These are phyloP conservation scores for Amazona guildingii DNA, from an alignment of 2,113 vertebrate genomes.

Conservation along the genomic window DNA sequence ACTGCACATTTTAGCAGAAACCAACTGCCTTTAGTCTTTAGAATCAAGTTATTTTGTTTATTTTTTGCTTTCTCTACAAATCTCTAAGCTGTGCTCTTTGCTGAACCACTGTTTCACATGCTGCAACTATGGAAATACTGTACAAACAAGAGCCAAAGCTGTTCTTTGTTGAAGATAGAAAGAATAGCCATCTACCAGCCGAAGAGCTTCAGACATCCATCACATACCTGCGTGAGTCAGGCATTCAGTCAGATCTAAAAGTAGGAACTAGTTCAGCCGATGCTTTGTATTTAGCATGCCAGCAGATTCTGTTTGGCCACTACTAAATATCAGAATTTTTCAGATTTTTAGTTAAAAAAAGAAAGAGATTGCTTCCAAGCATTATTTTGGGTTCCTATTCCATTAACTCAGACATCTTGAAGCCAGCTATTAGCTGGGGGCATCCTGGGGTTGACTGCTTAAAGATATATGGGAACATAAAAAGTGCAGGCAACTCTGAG, in stretches of 20 bases:
- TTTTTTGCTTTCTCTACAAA: background rate
- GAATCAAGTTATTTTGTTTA: background rate
- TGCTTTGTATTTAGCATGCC: background rate
- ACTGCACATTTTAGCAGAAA: background rate
- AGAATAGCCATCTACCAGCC: background rate
- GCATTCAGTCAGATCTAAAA: background rate
- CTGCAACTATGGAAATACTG: background rate
- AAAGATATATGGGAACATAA: background rate
- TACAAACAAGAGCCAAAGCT: background rate
- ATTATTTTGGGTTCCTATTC: background rate
- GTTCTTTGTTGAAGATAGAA: background rate
- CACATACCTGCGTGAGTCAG: background rate
- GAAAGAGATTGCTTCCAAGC: background rate
- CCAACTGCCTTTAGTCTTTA: background rate
- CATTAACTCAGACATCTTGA: background rate
- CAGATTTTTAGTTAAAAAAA: background rate
- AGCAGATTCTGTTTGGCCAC: background rate
- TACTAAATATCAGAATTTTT: background rate
- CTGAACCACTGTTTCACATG: background rate
- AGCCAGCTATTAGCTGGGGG: background rate
- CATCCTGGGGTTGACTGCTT: background rate
- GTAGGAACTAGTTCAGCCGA: background rate
- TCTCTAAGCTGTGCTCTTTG: background rate
- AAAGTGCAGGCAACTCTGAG: background rate
- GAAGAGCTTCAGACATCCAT: background rate